Evolutionary conservation across 2,888 invertebrate genomes (phyloP).

Genomic region (Caradrina clavipalpis): DNA sequence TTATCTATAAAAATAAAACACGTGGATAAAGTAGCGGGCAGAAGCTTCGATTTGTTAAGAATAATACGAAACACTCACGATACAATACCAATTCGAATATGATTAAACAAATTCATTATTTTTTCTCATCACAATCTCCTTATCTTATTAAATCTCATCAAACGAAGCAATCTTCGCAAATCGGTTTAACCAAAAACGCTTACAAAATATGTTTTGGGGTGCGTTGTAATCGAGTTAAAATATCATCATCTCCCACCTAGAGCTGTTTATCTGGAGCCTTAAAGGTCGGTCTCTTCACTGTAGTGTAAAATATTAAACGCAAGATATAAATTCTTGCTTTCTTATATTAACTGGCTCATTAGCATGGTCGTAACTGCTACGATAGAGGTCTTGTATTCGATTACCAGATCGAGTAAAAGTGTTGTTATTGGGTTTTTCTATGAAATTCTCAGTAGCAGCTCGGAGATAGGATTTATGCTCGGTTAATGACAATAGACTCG

Average conservation of each 20-base stretch:
- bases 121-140: constrained; percentile 27
- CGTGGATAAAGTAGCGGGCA: too few species aligned
- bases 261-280: constrained; percentile 58
- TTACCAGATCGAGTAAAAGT: too few species aligned
- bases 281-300: constrained; percentile 59
- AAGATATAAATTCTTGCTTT: constrained; percentile 58
- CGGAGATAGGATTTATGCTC: too few species aligned
- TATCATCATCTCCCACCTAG: constrained; percentile 52
- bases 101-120: constrained; percentile 5
- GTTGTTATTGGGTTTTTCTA: too few species aligned
- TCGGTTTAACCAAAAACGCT: constrained; percentile 54
- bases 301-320: constrained; percentile 68
- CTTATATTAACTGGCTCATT: too few species aligned
- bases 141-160: constrained; percentile 59
- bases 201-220: constrained; percentile 54
- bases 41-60: background rate
- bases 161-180: constrained; percentile 49
- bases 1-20: too few species aligned
- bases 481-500: too few species aligned
- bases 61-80: background rate
- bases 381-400: too few species aligned
- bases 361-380: too few species aligned
- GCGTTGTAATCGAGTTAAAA: constrained; percentile 56
- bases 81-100: background rate
- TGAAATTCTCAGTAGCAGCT: too few species aligned